phyloP scores from a whole-genome alignment of 2,113 vertebrate genomes.

The Nyctibius bracteatus region DNA sequence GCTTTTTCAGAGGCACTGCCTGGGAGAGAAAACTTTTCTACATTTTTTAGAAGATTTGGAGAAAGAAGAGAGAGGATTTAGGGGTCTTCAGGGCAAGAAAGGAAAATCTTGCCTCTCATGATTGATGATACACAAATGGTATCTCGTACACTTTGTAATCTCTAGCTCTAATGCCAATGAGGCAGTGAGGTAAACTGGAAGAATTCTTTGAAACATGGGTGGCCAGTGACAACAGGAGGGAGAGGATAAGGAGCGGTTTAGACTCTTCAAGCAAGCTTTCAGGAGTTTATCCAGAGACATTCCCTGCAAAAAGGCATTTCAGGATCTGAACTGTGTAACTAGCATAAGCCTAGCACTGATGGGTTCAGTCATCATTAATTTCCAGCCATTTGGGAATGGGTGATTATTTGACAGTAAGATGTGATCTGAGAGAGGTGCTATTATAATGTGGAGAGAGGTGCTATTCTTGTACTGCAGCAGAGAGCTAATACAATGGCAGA shows the following conservation, averaged over 20 bases:
- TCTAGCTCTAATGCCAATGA: neutral
- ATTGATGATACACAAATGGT: neutral
- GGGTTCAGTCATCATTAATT: conserved; percentile 16
- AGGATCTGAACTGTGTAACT: neutral
- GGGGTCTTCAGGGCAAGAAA: neutral
- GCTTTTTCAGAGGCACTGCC: neutral
- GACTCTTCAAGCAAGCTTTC: neutral
- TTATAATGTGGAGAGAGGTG: conserved; percentile 38
- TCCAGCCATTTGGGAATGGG: conserved; percentile 25
- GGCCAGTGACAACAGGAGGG: neutral
- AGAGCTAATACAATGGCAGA: conserved; percentile 62
- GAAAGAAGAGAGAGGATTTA: neutral
- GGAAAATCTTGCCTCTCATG: neutral
- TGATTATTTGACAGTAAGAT: conserved; percentile 28
- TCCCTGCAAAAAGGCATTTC: neutral
- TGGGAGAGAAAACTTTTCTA: neutral
- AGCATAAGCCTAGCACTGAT: neutral
- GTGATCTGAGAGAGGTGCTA: conserved; percentile 11
- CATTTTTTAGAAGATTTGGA: neutral
- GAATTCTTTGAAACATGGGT: neutral
- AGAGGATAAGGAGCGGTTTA: neutral
- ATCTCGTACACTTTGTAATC: neutral
- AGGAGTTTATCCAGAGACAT: neutral
- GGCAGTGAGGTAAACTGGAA: neutral
- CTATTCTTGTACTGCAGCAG: conserved; percentile 46